Percentiles rank a stretch among this genome's conserved stretches.
Conservation (phyloP, 2,797 vertebrate species). For the Protonibea diacanthus region DNA sequence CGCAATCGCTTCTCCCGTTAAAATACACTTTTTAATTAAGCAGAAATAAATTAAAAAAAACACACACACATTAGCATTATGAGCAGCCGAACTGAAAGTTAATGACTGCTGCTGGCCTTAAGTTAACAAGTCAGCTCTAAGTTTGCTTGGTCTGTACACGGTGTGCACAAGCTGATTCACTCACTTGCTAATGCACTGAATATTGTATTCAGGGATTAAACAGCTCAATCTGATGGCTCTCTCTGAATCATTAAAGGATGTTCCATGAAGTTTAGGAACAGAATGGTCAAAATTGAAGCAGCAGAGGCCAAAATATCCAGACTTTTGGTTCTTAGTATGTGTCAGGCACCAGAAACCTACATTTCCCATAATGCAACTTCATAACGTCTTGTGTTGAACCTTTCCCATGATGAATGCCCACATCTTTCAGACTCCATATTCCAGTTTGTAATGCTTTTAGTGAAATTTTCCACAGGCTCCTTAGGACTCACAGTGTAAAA, state of each 20-base stretch:
- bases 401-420: background rate
- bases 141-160: slow-evolving; percentile 9
- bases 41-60: slow-evolving; percentile 24
- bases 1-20: slow-evolving; percentile 10
- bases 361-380: background rate
- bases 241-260: background rate
- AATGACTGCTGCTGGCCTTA: slow-evolving; percentile 32
- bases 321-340: background rate
- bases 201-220: background rate
- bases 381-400: background rate
- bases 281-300: background rate
- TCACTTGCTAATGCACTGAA: background rate
- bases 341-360: background rate
- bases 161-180: slow-evolving; percentile 6
- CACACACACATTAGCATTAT: slow-evolving; percentile 27
- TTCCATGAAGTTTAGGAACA: background rate
- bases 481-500: background rate
- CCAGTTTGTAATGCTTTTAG: background rate
- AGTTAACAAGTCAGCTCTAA: slow-evolving; percentile 9
- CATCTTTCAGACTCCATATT: background rate
- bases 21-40: slow-evolving; percentile 52
- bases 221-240: background rate
- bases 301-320: background rate
- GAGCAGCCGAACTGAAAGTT: slow-evolving; percentile 21
- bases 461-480: background rate